A percentile compares a stretch with the other conserved stretches of the same genome.
Evolutionary conservation across 2,888 invertebrate genomes (phyloP).

Genomic region (Ariolimax columbianus): DNA sequence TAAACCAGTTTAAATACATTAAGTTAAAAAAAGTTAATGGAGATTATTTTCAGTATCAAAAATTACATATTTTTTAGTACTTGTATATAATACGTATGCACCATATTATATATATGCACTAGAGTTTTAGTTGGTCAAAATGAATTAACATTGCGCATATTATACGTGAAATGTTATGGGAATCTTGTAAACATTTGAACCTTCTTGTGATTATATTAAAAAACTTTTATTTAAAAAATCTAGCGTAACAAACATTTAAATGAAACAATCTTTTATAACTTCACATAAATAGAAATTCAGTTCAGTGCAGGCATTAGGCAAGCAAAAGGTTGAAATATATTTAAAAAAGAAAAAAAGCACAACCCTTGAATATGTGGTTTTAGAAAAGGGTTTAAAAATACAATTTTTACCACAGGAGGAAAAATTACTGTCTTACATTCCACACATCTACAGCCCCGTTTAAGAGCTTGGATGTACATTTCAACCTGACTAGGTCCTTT

Average conservation of each 20-base stretch:
- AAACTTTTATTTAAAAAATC: background rate
- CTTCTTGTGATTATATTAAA: too few species aligned
- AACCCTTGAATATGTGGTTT: background rate
- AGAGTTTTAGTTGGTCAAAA: too few species aligned
- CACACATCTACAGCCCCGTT: conserved; percentile 82
- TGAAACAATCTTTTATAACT: background rate
- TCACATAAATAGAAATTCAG: background rate
- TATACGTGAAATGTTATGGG: too few species aligned
- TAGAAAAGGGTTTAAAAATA: background rate
- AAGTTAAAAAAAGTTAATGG: too few species aligned
- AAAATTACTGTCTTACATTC: conserved; percentile 81
- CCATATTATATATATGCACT: too few species aligned
- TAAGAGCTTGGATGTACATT: conserved; percentile 82
- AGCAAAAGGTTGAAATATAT: background rate
- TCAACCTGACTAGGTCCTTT: conserved; percentile 83
- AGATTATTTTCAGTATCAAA: too few species aligned
- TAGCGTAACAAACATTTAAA: background rate
- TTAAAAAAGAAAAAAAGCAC: too few species aligned
- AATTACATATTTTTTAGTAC: too few species aligned
- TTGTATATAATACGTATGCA: too few species aligned
- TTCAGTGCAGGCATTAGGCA: background rate
- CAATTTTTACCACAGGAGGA: conserved; percentile 16
- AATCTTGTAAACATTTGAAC: too few species aligned
- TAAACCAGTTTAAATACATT: too few species aligned
- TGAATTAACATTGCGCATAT: too few species aligned